Percentiles rank a stretch among this genome's conserved stretches.
phyloP scores from a whole-genome alignment of 2,797 vertebrate species.

The Carapus acus region DNA sequence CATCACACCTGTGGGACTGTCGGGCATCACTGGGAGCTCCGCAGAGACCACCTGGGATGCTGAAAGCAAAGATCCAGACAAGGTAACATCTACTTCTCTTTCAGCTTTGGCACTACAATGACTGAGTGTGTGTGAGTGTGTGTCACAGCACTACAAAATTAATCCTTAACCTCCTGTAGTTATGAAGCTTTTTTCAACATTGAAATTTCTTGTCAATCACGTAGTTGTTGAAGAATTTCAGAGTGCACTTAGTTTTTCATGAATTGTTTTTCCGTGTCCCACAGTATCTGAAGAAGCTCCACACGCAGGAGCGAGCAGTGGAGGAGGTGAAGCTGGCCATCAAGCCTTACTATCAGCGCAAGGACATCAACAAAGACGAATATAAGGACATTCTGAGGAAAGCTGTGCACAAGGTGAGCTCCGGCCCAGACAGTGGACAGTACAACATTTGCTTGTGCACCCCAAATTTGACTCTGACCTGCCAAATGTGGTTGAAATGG shows the following conservation, averaged over 20 bases:
- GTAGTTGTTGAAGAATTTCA: too few relatives aligned
- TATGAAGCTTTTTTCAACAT: too few relatives aligned
- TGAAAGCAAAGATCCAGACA: constrained; percentile 78
- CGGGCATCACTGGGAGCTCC: constrained; percentile 55
- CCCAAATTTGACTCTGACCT: too few relatives aligned
- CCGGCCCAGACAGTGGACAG: background rate
- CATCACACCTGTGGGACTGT: constrained; percentile 55
- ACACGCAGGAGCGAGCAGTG: constrained; percentile 90
- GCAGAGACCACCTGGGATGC: constrained; percentile 69
- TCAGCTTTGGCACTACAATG: too few relatives aligned
- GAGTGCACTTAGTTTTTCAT: background rate
- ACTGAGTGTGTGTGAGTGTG: too few relatives aligned
- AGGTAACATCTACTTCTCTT: constrained; percentile 53
- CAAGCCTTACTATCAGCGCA: constrained; percentile 93
- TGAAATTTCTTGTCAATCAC: too few relatives aligned
- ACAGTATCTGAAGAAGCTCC: constrained; percentile 92
- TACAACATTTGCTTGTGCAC: too few relatives aligned
- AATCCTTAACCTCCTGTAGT: too few relatives aligned
- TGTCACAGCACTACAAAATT: too few relatives aligned
- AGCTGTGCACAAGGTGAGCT: constrained; percentile 87
- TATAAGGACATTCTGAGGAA: constrained; percentile 95
- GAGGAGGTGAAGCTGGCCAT: constrained; percentile 96
- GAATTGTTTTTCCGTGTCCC: background rate
- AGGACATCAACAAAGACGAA: constrained; percentile 94
- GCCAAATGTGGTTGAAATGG: too few relatives aligned